Base-by-base conservation (phyloP, 2,797 vertebrate genomes). In the Xenentodon cancila region DNA sequence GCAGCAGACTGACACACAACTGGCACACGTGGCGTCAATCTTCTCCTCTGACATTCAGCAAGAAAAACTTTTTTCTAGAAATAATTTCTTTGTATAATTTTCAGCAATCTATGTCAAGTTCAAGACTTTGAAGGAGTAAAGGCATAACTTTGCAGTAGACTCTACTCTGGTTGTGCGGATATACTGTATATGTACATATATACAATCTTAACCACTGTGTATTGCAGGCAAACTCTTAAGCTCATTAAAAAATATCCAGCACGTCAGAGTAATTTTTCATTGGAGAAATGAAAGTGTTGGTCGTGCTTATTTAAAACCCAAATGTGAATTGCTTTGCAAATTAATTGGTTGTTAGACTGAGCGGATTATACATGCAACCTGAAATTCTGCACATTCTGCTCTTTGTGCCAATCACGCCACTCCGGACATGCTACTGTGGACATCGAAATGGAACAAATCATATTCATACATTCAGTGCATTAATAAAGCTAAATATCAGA, bases 401-500 rank as follows among this genome's bases (percentile, higher is more conserved):
- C 50, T 79, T 84, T 59, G 57, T 64, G 59, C 64, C 85, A 80
- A 80, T 84, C 79, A 63, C 70, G 75, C 74, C 68, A 81, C 81
- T 80, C 71, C 65, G 83, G 86, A 90, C 84, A 84, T 79, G 70
- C 66, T 66, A 74, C 56, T 84, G 75, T 73, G 82, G 82, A 91
- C 78, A 57, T 1, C 80, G 77, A 86, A 87, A 79, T 71, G 84
- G 79, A 92, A 90, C 85, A 84, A 91, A 91, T 88, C 76, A 80
- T 74, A 85, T 84, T 88, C 86, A 82, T 84, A 84, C 76, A 88
- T 87, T 88, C 88, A 85, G 80, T 86, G 90, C 89, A 86, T 87
- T 91, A 92, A 91, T 88, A 76, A 88, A 73, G 81, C 82, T 83
- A 88, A 87, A 87, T 89, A 89, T 90, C 84, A 81, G 76, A 77